These are phyloP conservation scores for Procambarus clarkii DNA, from an alignment of 1,140 invertebrate species.

Conservation along the genomic window DNA sequence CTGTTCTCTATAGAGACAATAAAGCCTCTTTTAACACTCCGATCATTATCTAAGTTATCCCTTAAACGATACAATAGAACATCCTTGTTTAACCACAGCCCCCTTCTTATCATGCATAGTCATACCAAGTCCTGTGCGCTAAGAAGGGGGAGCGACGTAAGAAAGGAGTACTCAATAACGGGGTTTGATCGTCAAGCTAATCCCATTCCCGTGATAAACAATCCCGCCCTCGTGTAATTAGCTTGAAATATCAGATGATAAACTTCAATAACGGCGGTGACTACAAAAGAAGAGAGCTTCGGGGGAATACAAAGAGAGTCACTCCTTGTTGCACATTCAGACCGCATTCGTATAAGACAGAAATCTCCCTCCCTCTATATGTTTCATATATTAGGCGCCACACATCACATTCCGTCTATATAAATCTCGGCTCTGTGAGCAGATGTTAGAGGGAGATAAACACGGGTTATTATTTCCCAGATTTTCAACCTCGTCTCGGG, in stretches of 20 bases:
- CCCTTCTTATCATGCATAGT: background rate
- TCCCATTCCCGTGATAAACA: slow-evolving; percentile 59
- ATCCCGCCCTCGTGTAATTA: slow-evolving; percentile 56
- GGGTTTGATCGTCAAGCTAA: slow-evolving; percentile 59
- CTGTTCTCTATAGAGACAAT: background rate
- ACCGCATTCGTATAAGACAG: slow-evolving; percentile 60
- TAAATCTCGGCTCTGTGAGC: slow-evolving; percentile 22
- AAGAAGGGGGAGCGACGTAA: slow-evolving; percentile 14
- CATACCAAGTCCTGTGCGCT: background rate
- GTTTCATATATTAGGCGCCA: slow-evolving; percentile 59
- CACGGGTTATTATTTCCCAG: slow-evolving; percentile 10
- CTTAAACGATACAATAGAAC: background rate
- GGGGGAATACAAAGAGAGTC: slow-evolving; percentile 33
- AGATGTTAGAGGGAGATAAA: slow-evolving; percentile 32
- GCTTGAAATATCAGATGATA: slow-evolving; percentile 66
- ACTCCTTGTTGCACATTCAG: slow-evolving; percentile 54
- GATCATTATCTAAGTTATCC: background rate
- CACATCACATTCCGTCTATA: slow-evolving; percentile 50
- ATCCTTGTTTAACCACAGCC: background rate
- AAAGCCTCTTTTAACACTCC: background rate
- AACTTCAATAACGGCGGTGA: slow-evolving; percentile 54
- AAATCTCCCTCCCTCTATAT: slow-evolving; percentile 62
- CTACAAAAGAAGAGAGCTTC: slow-evolving; percentile 54
- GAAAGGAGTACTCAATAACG: slow-evolving; percentile 17
- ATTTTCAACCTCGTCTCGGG: slow-evolving; percentile 28